Evolutionary conservation across 2,888 invertebrate genomes (phyloP), one percentile per base, ranked within the genome.

Genomic region (Chalcis sispes): DNA sequence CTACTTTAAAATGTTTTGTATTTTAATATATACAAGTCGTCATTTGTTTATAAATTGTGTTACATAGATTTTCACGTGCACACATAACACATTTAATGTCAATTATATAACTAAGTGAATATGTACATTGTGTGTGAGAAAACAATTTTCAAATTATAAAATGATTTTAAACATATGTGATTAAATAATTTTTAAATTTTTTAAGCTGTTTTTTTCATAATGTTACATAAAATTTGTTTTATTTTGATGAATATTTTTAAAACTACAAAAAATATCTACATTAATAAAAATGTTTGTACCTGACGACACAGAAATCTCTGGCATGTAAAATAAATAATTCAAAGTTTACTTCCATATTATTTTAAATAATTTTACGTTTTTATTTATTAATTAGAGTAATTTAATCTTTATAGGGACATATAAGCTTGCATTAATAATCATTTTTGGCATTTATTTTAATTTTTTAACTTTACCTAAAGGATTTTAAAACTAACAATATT

Each of bases 271-370:
- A 59, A 10, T 48, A 36, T 50, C 13, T 70, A 42, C 52, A 23
- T 20, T 27, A 64, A 32, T 54, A 64, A 56, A 18, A 48, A 36
- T 27, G 23, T 1, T 58, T 25, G 32, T 72, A 72, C 65, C 58
- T 58, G 36, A 50, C 48, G 20, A 72, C 65, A 58, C 56, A 65
- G 65, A 48, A 72, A 65, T 72, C 65, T 48, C 72, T 72, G 50
- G 65, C 65, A 58, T 65, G 58, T 20, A 72, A 72, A 72, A 64
- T 15, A 65, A 65, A 65, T 27, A 20, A 65, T 58, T 58, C 18
- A 13, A 48, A 36, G 1, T 65, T 72, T 65, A 72, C 64, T 62
- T 42, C 23, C 29, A 1, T 15, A 15, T 2, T 15, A 10, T n/a
- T 18, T 32, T 29, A 29, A 13, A 54, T 50, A 54, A 0, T 25